These are phyloP conservation scores for Nylanderia fulva DNA, from an alignment of 1,140 invertebrate species.

Conservation along the genomic window DNA sequence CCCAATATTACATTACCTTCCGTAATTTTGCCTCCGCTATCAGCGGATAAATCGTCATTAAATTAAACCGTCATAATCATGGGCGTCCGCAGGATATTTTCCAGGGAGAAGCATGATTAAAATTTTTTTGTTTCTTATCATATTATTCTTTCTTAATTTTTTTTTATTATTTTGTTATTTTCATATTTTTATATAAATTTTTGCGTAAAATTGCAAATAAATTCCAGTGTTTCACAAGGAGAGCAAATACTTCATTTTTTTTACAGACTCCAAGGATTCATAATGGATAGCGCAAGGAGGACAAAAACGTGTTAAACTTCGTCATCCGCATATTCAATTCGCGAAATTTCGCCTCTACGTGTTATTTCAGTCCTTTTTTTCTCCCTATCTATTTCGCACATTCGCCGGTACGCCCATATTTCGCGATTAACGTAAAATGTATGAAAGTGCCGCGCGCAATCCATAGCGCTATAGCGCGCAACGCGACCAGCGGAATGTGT, in stretches of 20 bases:
- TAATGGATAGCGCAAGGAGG: background rate
- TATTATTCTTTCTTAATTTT: too few relatives aligned
- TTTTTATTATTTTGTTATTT: too few relatives aligned
- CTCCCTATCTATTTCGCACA: background rate
- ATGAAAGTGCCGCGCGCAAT: constrained; percentile 64
- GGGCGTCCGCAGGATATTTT: too few relatives aligned
- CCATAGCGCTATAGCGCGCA: constrained; percentile 47
- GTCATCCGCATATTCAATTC: constrained; percentile 41
- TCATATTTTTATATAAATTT: too few relatives aligned
- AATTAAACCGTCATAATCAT: background rate
- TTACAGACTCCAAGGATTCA: too few relatives aligned
- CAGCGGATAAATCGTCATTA: background rate
- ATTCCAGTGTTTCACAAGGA: too few relatives aligned
- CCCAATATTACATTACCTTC: background rate
- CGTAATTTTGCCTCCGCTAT: background rate
- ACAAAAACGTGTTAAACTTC: constrained; percentile 5
- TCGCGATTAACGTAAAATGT: constrained; percentile 58
- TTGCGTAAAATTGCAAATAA: too few relatives aligned
- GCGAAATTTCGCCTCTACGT: background rate
- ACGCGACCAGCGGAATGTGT: constrained; percentile 43
- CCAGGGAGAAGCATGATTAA: too few relatives aligned
- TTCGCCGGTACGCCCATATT: constrained; percentile 22
- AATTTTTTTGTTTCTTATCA: too few relatives aligned
- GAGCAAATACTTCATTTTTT: too few relatives aligned
- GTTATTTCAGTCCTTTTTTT: background rate